These are phyloP conservation scores for Chelonoidis abingdonii DNA, from an alignment of 2,113 vertebrate genomes.

Conservation along the genomic window DNA sequence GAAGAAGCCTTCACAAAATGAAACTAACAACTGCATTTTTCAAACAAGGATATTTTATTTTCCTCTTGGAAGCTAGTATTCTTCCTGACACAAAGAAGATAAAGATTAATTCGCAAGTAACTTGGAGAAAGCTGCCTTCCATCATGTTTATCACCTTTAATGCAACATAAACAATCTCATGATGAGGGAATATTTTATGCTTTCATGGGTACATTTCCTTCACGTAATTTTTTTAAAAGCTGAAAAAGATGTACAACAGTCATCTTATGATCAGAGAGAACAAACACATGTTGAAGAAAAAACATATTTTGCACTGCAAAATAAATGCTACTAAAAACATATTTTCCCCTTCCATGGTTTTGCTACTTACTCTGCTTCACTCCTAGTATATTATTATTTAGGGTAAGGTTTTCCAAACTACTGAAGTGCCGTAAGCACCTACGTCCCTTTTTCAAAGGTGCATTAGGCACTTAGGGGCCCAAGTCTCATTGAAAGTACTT, in stretches of 20 bases:
- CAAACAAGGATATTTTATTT: background rate
- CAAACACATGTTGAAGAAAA: background rate
- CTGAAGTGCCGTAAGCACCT: background rate
- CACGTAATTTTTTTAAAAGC: background rate
- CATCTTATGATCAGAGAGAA: background rate
- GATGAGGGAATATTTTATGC: background rate
- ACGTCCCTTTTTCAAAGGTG: background rate
- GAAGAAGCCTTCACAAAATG: background rate
- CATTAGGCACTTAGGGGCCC: background rate
- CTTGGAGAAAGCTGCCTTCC: background rate
- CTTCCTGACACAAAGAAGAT: background rate
- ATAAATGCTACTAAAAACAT: accelerated
- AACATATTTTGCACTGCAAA: background rate
- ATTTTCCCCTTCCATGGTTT: background rate
- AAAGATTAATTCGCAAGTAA: background rate
- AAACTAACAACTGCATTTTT: background rate
- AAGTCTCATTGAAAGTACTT: background rate
- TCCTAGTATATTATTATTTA: background rate
- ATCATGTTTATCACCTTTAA: background rate
- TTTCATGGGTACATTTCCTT: background rate
- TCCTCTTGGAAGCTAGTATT: background rate
- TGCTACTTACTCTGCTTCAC: background rate
- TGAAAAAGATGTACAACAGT: background rate
- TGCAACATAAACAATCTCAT: background rate
- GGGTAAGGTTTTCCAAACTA: background rate